Evolutionary conservation across 1,140 invertebrate species (phyloP).

Genomic region (Trialeurodes vaporariorum): DNA sequence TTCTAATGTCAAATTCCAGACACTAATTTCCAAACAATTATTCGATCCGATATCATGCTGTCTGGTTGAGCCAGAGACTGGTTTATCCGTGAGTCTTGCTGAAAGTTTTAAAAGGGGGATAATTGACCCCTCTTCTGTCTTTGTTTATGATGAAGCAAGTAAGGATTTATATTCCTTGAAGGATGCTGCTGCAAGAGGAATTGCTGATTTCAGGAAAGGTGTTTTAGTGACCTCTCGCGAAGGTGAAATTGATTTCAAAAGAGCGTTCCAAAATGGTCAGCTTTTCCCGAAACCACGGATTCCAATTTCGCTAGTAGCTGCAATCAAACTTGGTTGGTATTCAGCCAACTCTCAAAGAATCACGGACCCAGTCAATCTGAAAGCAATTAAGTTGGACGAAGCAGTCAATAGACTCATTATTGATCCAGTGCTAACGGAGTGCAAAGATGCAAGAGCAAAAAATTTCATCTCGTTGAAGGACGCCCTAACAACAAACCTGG

Average conservation of each 20-base stretch:
- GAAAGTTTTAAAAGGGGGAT: slow-evolving; percentile 59
- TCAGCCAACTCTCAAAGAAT: slow-evolving; percentile 43
- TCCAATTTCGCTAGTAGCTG: slow-evolving; percentile 49
- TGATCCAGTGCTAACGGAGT: slow-evolving; percentile 68
- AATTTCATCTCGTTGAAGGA: slow-evolving; percentile 53
- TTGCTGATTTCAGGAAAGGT: slow-evolving; percentile 62
- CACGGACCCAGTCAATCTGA: slow-evolving; percentile 53
- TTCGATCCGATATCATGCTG: no score
- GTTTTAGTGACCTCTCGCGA: slow-evolving; percentile 53
- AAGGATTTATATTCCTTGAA: slow-evolving; percentile 56
- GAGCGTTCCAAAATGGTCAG: slow-evolving; percentile 56
- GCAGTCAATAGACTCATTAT: slow-evolving; percentile 66
- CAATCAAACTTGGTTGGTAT: slow-evolving; percentile 7
- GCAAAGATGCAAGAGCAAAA: slow-evolving; percentile 59
- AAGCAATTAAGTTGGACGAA: slow-evolving; percentile 56
- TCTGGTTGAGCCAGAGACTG: slow-evolving; percentile 28
- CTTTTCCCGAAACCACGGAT: slow-evolving; percentile 51
- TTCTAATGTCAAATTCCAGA: slow-evolving; percentile 22
- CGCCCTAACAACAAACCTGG: slow-evolving; percentile 50
- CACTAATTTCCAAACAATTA: no score
- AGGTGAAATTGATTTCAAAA: slow-evolving; percentile 51
- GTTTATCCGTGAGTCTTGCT: slow-evolving; percentile 40
- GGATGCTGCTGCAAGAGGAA: slow-evolving; percentile 60
- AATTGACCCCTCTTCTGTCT: slow-evolving; percentile 59
- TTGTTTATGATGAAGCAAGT: slow-evolving; percentile 52